Base-by-base conservation (phyloP, 2,797 vertebrate species). In the Sebastes iracundus region DNA sequence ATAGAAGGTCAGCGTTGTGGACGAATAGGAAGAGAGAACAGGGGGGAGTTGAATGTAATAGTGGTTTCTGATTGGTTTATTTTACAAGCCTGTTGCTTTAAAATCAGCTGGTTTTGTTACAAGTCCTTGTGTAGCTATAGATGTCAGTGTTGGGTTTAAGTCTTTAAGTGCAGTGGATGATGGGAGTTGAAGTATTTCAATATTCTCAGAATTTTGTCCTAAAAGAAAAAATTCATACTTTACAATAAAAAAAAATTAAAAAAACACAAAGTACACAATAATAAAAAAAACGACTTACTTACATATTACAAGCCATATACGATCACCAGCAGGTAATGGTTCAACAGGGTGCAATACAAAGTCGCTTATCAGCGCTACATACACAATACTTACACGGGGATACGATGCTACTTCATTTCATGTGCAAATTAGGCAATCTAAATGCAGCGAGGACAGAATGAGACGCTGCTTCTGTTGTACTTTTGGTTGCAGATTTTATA, bases 361-460 rank as follows among this genome's bases (percentile, higher is more conserved):
- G 76, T 82, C 35, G 59, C 72, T 86, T 81, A 82, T 87, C 78
- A 79, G 62, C 59, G 53, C 78, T 81, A 90, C 85, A 81, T 87
- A 84, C 76, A 77, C 52, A 70, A 68, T 61, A 85, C 70, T 80
- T 87, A 83, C 52, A 82, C 71, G 52, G 30, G 74, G 59, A 90
- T 79, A 72, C 30, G 27, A 79, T 72, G 61, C 85, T 63, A 22
- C 87, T 90, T 88, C 77, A 89, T 93, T 90, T 85, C 80, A 89
- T 80, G 87, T 92, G 92, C 75, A 93, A 93, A 93, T 93, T 64
- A 91, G 88, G 88, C 87, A 90, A 92, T 94, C 86, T 94, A 93
- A 93, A 94, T 92, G 85, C 91, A 90, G 84, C 49, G 72, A 77
- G 84, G 73, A 81, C 73, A 71, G 61, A 90, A 90, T 84, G 74